Base-by-base conservation (phyloP, 2,888 invertebrate species). In the Atrina japonica region DNA sequence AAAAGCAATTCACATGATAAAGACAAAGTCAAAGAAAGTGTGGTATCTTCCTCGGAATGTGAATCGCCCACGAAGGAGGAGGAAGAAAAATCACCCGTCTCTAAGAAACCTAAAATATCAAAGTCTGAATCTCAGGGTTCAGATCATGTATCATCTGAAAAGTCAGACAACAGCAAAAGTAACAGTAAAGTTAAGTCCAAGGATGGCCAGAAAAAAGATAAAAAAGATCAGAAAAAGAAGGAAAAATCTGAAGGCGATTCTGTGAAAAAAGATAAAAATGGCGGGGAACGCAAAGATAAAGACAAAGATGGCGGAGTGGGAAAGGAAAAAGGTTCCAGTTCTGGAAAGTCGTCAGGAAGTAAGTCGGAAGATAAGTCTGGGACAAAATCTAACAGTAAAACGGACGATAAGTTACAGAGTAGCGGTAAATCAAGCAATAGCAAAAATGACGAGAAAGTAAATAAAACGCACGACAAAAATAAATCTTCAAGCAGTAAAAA, bases 171-270 rank as follows among this genome's bases (percentile, higher is more conserved):
- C 35, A 59, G 43, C 40, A 70, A 73, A 53, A 53, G 49, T 27
- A 45, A 53, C 41, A 47, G 52, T 18, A 63, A 60, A 25, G 70
- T 60, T 16, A 82, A 82, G 59, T 83, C 87, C 49, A 86, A 82
- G 52, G 82, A 83, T 25, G 80, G 76, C 63, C 83, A 88, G 68
- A 85, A 81, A 70, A 66, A 86, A 53, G 84, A 85, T 35, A 87
- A 70, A 83, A 82, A 75, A 65, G 73, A 69, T 3, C 65, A 45
- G 45, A 75, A 68, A 29, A 73, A 73, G 69, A 75, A 78, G 11
- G 74, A 72, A 9, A 72, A 66, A 43, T 52, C 66, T 29, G 59
- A 74, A 58, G 45, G 74, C 58, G 76, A 82, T 58, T 47, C 56
- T 25, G 67, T 72, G 2, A 75, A 74, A 9, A 75, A 76, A 50